phyloP scores from a whole-genome alignment of 35 echinoderm and acorn worm genomes.

The Strongylocentrotus purpuratus region DNA sequence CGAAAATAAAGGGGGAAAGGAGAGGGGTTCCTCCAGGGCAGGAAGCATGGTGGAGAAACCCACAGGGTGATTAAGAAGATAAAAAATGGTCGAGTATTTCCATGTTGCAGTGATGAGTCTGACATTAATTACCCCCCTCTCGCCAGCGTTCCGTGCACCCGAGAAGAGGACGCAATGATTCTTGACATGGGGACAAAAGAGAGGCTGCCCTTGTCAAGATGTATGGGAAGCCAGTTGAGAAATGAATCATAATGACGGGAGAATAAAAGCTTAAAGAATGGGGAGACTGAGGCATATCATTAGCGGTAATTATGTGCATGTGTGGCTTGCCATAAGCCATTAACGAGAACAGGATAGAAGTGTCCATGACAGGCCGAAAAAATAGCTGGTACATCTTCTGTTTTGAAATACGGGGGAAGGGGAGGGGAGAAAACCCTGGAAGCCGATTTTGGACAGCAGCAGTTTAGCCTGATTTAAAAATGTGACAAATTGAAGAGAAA shows the following conservation, averaged over 20 bases:
- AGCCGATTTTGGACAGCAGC: neutral
- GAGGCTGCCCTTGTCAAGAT: neutral
- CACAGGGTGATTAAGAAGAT: slow-evolving; percentile 29
- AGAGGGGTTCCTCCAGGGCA: neutral
- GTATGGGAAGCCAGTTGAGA: slow-evolving; percentile 29
- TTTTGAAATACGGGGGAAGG: neutral
- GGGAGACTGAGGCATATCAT: neutral
- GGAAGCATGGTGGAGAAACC: neutral
- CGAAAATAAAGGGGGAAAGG: neutral
- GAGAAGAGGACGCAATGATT: neutral
- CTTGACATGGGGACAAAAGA: neutral
- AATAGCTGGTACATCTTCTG: neutral
- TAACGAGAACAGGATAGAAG: neutral
- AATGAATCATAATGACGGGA: slow-evolving; percentile 8
- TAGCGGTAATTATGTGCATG: slow-evolving; percentile 41
- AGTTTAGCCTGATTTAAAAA: neutral
- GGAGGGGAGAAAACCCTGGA: neutral
- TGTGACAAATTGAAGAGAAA: neutral
- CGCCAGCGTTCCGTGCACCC: neutral
- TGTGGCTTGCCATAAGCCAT: slow-evolving; percentile 44
- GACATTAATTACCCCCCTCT: slow-evolving; percentile 54
- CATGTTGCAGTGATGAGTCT: neutral
- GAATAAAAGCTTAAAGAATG: neutral
- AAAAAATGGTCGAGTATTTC: neutral
- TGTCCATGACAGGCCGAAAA: neutral